Percentiles rank a stretch among this genome's conserved stretches.
These are phyloP conservation scores for Notocelia uddmanniana DNA, from an alignment of 2,888 invertebrate genomes.

Conservation along the genomic window DNA sequence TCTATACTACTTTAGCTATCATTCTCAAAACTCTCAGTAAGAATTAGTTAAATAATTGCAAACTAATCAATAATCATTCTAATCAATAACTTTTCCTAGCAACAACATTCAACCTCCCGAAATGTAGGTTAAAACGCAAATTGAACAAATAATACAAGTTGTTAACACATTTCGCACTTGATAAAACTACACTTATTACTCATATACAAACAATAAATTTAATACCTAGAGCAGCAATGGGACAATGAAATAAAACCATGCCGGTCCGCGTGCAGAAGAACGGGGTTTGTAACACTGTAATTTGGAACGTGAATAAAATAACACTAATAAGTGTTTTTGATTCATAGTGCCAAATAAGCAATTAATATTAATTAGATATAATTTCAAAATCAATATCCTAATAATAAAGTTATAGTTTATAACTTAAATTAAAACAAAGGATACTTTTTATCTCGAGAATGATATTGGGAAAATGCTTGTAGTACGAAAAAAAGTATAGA, in stretches of 20 bases:
- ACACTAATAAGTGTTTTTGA: not conserved
- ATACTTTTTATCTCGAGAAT: too few relatives aligned
- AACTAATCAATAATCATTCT: not conserved
- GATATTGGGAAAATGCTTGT: too few relatives aligned
- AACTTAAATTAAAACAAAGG: too few relatives aligned
- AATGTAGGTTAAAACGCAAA: conserved; percentile 42
- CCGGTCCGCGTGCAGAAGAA: conserved; percentile 3
- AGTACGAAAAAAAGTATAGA: too few relatives aligned
- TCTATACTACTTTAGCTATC: too few relatives aligned
- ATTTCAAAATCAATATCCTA: too few relatives aligned
- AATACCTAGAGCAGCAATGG: conserved; percentile 27
- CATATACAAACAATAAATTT: conserved; percentile 39
- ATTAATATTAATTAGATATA: not conserved
- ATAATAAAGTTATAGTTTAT: too few relatives aligned
- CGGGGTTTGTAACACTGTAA: conserved; percentile 31
- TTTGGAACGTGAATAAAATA: conserved; percentile 38
- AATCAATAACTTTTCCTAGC: not conserved
- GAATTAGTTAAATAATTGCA: not conserved
- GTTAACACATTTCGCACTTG: conserved; percentile 39
- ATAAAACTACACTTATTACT: conserved; percentile 45
- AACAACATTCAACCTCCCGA: not conserved
- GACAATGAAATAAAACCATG: conserved; percentile 42
- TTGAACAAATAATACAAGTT: conserved; percentile 17
- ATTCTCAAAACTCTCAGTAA: not conserved
- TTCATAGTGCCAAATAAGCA: not conserved